phyloP scores from a whole-genome alignment of 2,113 vertebrate species.

The Thalassarche chlororhynchos region DNA sequence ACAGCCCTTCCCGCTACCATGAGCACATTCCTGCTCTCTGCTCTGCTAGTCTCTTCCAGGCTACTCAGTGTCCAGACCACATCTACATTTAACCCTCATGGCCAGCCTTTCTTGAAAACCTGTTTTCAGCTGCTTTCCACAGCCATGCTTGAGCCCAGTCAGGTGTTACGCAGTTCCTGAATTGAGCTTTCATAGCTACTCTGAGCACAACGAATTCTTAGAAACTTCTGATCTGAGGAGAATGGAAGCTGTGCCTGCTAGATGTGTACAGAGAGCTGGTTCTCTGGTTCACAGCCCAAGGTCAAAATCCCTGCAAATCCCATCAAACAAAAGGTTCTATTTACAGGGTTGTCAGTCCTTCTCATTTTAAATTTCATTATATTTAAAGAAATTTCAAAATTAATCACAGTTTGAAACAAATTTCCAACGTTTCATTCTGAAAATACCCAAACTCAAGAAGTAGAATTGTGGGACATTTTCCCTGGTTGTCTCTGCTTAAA shows the following conservation, averaged over 20 bases:
- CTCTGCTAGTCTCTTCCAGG: background rate
- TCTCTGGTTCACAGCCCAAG: background rate
- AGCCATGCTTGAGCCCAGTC: background rate
- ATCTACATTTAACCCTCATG: background rate
- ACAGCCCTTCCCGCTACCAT: background rate
- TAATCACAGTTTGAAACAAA: background rate
- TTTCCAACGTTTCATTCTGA: background rate
- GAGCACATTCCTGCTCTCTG: background rate
- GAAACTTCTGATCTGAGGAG: background rate
- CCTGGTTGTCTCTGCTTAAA: background rate
- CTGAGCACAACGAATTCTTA: background rate
- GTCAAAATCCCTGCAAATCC: background rate
- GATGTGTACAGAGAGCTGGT: background rate
- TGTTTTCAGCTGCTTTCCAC: background rate
- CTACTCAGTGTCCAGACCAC: background rate
- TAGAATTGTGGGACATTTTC: background rate
- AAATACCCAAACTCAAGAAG: background rate
- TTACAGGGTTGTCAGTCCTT: background rate
- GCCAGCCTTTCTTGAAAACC: background rate
- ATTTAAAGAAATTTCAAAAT: background rate
- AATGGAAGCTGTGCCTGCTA: background rate
- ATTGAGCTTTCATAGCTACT: background rate
- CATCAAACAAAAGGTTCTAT: background rate
- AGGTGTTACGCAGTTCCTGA: background rate
- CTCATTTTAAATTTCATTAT: background rate